Evolutionary conservation across 64 coral and sea anemone genomes (phyloP).

Genomic region (Stichodactyla helianthus): DNA sequence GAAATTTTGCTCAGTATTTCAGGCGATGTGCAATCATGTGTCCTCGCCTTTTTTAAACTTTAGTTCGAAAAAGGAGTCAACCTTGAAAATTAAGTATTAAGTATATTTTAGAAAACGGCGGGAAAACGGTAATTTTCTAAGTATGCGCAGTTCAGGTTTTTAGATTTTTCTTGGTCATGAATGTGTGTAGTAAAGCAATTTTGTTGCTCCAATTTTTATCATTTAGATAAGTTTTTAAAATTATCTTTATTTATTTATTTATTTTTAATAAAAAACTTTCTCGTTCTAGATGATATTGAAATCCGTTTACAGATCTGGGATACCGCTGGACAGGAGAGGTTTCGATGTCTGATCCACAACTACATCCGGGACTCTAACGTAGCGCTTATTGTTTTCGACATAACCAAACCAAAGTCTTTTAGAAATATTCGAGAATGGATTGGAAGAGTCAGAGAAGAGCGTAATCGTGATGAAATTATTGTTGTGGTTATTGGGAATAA

Average conservation of each 20-base stretch:
- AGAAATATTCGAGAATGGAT: constrained; percentile 56
- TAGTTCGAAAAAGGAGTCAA: too few relatives aligned
- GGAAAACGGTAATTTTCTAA: too few relatives aligned
- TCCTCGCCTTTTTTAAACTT: too few relatives aligned
- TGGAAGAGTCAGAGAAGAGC: constrained; percentile 50
- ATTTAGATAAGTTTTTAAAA: background rate
- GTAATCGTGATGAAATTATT: constrained; percentile 44
- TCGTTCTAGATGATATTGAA: constrained; percentile 56
- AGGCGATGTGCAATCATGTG: too few relatives aligned
- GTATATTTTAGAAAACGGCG: too few relatives aligned
- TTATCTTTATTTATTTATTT: too few relatives aligned
- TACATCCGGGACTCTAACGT: constrained; percentile 92
- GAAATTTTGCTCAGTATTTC: too few relatives aligned
- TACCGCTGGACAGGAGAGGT: constrained; percentile 97
- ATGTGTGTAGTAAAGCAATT: too few relatives aligned
- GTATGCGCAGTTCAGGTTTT: too few relatives aligned
- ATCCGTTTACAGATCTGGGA: constrained; percentile 92
- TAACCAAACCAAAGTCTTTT: constrained; percentile 74
- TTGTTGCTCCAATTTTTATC: too few relatives aligned
- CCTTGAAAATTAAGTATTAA: too few relatives aligned
- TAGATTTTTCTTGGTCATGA: too few relatives aligned
- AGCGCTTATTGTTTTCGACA: constrained; percentile 79
- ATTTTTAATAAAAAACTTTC: background rate
- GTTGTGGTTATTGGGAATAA: constrained; percentile 82
- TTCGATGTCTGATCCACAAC: constrained; percentile 81